A percentile compares a stretch with the other conserved stretches of the same genome.
phyloP scores from a whole-genome alignment of 2,888 invertebrate species.

The Spisula subtruncata region DNA sequence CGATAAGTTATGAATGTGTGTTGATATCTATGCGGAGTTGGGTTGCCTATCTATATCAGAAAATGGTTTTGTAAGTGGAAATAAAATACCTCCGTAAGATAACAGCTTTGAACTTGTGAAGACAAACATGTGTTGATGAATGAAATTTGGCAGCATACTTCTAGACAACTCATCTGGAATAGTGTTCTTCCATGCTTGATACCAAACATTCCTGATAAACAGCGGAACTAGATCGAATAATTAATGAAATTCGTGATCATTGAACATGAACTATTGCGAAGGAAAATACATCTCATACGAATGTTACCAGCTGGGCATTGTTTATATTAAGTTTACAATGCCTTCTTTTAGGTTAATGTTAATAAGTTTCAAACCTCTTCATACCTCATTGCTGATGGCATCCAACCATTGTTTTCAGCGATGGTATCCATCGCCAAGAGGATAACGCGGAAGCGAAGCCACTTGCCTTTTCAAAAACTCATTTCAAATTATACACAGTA shows the following conservation, averaged over 20 bases:
- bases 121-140: slow-evolving; percentile 2
- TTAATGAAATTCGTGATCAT: neutral
- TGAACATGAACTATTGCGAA: neutral
- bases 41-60: neutral
- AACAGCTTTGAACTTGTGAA: slow-evolving; percentile 12
- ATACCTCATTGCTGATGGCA: too few relatives aligned
- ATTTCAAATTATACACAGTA: too few relatives aligned
- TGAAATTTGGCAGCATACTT: neutral
- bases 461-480: too few relatives aligned
- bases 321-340: too few relatives aligned
- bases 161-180: neutral
- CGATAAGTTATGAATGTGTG: too few relatives aligned
- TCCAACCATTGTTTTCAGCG: too few relatives aligned
- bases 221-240: neutral
- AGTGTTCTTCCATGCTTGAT: neutral
- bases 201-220: neutral
- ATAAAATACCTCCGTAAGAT: neutral
- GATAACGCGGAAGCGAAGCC: too few relatives aligned
- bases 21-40: too few relatives aligned
- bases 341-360: too few relatives aligned
- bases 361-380: too few relatives aligned
- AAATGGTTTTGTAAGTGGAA: slow-evolving; percentile 10
- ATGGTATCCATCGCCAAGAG: too few relatives aligned
- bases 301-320: too few relatives aligned
- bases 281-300: neutral